Evolutionary conservation across 2,113 vertebrate species (phyloP).

Genomic region (Pristiophorus japonicus): DNA sequence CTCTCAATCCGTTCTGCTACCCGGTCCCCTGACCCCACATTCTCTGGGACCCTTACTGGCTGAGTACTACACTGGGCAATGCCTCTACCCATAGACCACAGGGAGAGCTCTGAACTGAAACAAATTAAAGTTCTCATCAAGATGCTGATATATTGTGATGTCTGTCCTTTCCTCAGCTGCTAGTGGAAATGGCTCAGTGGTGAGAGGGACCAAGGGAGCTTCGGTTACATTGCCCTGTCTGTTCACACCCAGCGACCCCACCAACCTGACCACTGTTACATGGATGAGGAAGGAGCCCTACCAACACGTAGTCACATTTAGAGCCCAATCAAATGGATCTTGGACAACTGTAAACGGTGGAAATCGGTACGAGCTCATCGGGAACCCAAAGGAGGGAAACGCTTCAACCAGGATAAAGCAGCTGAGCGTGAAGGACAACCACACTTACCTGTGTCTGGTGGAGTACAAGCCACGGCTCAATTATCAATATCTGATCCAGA

Average conservation of each 20-base stretch:
- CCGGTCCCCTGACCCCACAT: too few relatives aligned
- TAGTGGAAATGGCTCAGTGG: too few relatives aligned
- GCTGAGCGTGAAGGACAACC: background rate
- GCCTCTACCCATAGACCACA: too few relatives aligned
- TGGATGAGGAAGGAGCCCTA: constrained; percentile 14
- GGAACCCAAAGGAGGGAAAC: background rate
- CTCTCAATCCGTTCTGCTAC: too few relatives aligned
- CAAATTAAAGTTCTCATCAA: background rate
- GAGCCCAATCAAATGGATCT: background rate
- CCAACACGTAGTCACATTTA: background rate
- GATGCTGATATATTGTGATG: background rate
- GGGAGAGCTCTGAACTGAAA: too few relatives aligned
- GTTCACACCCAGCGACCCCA: background rate
- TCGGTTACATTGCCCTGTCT: background rate
- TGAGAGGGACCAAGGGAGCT: background rate
- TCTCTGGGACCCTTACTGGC: too few relatives aligned
- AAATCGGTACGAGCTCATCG: background rate
- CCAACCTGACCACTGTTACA: background rate
- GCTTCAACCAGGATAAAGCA: background rate
- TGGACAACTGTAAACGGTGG: background rate
- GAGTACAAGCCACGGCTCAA: background rate
- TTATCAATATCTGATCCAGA: background rate
- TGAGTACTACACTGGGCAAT: too few relatives aligned
- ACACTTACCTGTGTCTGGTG: background rate
- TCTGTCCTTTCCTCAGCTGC: background rate